These are phyloP conservation scores for Enteromius viviparus DNA, from an alignment of 2,797 vertebrate genomes.

Conservation along the genomic window DNA sequence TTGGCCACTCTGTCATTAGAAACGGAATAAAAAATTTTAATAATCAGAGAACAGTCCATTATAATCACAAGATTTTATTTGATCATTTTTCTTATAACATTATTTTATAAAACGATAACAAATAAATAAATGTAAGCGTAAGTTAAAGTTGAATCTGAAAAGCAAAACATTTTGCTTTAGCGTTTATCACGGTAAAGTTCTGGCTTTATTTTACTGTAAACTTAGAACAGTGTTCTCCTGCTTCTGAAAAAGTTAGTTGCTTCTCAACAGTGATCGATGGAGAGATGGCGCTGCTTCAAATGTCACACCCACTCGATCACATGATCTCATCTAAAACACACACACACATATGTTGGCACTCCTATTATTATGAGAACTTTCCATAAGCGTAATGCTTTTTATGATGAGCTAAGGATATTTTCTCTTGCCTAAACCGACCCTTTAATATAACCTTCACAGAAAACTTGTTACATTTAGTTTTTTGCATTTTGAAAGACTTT, in stretches of 20 bases:
- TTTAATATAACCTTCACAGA: not conserved
- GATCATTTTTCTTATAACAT: no score
- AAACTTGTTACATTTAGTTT: not conserved
- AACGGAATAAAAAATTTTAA: not conserved
- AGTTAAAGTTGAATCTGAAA: not conserved
- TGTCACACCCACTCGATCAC: slow-evolving; percentile 28
- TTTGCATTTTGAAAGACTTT: not conserved
- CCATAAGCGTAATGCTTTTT: not conserved
- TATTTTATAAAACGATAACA: not conserved
- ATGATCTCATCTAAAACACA: slow-evolving; percentile 35
- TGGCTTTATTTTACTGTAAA: not conserved
- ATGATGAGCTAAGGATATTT: not conserved
- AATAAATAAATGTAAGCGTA: no score
- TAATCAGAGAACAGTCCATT: not conserved
- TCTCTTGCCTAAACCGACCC: not conserved
- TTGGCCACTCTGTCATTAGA: not conserved
- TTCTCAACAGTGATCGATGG: not conserved
- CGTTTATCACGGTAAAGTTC: not conserved
- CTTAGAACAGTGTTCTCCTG: not conserved
- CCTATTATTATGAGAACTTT: slow-evolving; percentile 2
- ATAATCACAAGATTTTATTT: no score
- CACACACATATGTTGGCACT: slow-evolving; percentile 11
- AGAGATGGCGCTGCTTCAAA: not conserved
- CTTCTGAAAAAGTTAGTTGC: not conserved
- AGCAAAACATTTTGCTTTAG: not conserved